Conservation (phyloP, 92 coral and sea anemone species). For the Hydrozoanthus gracilis region DNA sequence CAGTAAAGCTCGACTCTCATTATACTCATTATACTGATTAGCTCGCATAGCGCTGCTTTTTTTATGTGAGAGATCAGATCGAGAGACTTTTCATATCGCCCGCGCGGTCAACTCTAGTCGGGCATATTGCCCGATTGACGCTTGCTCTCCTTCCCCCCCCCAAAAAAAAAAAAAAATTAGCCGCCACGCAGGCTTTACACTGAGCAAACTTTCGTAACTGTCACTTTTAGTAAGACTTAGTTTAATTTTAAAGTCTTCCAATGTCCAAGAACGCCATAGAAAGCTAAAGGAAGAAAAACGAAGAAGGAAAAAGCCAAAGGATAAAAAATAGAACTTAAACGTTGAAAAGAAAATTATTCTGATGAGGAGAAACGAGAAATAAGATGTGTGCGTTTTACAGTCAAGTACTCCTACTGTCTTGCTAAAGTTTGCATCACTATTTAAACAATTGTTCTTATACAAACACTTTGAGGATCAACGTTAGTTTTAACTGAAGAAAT, state of each 20-base stretch:
- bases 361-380: too few species aligned
- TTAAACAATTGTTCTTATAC: too few species aligned
- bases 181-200: not conserved
- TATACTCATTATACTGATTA: not conserved
- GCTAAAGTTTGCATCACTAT: too few species aligned
- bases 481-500: too few species aligned
- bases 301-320: too few species aligned
- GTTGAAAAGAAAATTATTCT: too few species aligned
- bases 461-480: too few species aligned
- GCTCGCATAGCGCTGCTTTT: not conserved
- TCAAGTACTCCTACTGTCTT: too few species aligned
- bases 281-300: too few species aligned
- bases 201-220: not conserved
- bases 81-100: not conserved
- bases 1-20: not conserved
- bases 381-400: too few species aligned
- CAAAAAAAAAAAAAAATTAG: not conserved
- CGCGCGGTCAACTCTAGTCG: not conserved
- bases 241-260: not conserved
- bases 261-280: too few species aligned
- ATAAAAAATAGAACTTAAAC: too few species aligned
- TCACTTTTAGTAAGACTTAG: not conserved
- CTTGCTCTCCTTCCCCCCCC: not conserved
- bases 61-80: not conserved
- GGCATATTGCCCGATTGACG: not conserved